Conservation (phyloP, 2,113 vertebrate species). For the Nanorana parkeri region DNA sequence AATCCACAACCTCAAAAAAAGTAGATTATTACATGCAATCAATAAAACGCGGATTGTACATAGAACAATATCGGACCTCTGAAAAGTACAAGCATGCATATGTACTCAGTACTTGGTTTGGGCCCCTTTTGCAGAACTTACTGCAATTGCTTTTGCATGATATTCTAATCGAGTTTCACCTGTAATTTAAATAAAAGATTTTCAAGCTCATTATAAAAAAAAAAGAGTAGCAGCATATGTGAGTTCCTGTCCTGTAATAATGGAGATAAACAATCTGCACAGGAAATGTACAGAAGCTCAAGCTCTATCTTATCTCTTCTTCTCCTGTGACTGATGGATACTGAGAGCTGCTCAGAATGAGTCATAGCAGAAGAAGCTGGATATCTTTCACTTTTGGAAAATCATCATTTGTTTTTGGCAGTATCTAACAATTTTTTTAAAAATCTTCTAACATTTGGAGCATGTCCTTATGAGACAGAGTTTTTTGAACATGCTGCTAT, state of each 20-base stretch:
- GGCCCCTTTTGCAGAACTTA: too few species aligned
- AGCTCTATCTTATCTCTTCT: neutral
- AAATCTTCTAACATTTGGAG: neutral
- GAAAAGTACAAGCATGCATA: too few species aligned
- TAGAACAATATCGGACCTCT: too few species aligned
- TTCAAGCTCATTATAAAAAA: neutral
- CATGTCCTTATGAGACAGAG: too few species aligned
- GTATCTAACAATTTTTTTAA: neutral
- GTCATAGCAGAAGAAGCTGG: neutral
- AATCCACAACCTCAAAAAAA: too few species aligned
- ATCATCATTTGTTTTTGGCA: neutral
- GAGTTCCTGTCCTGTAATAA: neutral
- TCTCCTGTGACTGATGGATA: neutral
- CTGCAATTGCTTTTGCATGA: too few species aligned
- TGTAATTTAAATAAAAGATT: neutral
- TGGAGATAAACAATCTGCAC: constrained; percentile 8
- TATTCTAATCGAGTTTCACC: too few species aligned
- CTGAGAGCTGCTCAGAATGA: neutral
- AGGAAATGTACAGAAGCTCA: constrained; percentile 16
- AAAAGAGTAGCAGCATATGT: constrained; percentile 15
- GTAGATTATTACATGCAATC: too few species aligned
- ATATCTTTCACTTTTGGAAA: neutral
- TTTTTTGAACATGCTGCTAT: too few species aligned
- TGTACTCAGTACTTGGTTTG: too few species aligned
- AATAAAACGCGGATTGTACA: too few species aligned